A percentile compares a stretch with the other conserved stretches of the same genome.
These are phyloP conservation scores for Seriola rivoliana DNA, from an alignment of 2,113 vertebrate genomes.

Conservation along the genomic window DNA sequence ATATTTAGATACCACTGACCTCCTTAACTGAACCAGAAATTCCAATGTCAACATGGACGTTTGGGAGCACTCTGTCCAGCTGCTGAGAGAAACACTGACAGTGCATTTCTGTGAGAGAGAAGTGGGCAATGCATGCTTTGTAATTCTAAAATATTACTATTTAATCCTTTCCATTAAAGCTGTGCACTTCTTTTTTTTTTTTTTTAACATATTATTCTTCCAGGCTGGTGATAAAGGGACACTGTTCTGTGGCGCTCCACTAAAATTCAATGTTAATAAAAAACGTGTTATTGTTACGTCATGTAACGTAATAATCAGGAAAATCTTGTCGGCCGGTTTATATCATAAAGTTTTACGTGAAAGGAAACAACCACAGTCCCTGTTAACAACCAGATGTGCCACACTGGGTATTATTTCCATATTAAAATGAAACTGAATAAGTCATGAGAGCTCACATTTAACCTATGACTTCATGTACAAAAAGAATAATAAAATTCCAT, in stretches of 20 bases:
- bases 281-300: background rate
- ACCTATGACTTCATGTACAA: background rate
- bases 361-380: background rate
- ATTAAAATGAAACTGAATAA: slow-evolving; percentile 1
- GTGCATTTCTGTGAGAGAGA: slow-evolving; percentile 42
- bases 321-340: slow-evolving; percentile 2
- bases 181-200: slow-evolving; percentile 3
- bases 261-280: slow-evolving; percentile 7
- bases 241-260: background rate
- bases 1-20: slow-evolving; percentile 67
- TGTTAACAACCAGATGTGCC: slow-evolving; percentile 9
- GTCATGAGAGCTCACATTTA: background rate
- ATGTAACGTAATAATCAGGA: slow-evolving; percentile 1
- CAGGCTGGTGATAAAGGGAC: slow-evolving; percentile 17
- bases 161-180: background rate
- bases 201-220: background rate
- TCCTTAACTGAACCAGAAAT: slow-evolving; percentile 52
- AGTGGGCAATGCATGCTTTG: background rate
- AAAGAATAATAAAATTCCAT: background rate
- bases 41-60: slow-evolving; percentile 56
- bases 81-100: slow-evolving; percentile 48
- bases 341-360: slow-evolving; percentile 33
- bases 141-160: slow-evolving; percentile 14
- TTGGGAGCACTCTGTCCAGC: slow-evolving; percentile 38
- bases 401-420: slow-evolving; percentile 7